phyloP scores from a whole-genome alignment of 2,797 vertebrate genomes.

The Numenius phaeopus region DNA sequence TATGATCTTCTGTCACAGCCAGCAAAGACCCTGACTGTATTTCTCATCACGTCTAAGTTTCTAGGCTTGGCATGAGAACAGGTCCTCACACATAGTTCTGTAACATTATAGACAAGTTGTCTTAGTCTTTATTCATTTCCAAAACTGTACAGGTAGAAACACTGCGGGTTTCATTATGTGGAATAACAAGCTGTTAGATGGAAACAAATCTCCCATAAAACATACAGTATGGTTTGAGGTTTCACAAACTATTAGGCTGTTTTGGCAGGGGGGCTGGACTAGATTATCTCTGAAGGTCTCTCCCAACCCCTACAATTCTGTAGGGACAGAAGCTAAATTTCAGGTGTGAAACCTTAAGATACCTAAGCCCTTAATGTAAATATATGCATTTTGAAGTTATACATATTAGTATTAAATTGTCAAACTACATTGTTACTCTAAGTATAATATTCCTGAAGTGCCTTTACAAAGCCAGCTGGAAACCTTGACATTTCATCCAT shows the following conservation, averaged over 20 bases:
- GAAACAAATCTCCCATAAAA: background rate
- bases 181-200: background rate
- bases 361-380: background rate
- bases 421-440: constrained; percentile 52
- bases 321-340: background rate
- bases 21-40: background rate
- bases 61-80: background rate
- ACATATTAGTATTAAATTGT: constrained; percentile 31
- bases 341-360: background rate
- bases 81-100: background rate
- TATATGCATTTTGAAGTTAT: constrained; percentile 23
- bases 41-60: background rate
- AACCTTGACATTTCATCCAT: constrained; percentile 77
- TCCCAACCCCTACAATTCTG: background rate
- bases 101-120: background rate
- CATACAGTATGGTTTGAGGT: background rate
- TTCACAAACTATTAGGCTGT: background rate
- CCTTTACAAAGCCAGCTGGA: constrained; percentile 76
- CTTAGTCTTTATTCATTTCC: background rate
- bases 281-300: background rate
- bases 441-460: constrained; percentile 71
- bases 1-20: background rate
- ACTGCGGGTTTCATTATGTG: background rate
- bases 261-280: background rate
- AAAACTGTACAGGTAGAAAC: background rate